These are phyloP conservation scores for Sitophilus oryzae DNA, from an alignment of 1,140 invertebrate genomes.

Conservation along the genomic window DNA sequence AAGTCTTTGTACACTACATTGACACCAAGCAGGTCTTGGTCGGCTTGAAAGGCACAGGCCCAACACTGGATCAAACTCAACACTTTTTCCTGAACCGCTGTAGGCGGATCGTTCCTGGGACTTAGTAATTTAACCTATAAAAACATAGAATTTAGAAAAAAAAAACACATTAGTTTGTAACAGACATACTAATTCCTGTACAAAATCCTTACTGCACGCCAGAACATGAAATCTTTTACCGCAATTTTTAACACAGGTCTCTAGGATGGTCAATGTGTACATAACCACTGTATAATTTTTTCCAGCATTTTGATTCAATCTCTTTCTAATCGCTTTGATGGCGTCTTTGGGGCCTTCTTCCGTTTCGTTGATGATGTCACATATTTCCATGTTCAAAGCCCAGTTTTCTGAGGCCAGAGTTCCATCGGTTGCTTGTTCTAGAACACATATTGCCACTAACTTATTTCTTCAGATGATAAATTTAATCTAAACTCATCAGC, in stretches of 20 bases:
- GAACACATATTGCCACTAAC: conserved; percentile 23
- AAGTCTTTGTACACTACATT: conserved; percentile 91
- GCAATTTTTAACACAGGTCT: conserved; percentile 99
- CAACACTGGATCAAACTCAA: conserved; percentile 93
- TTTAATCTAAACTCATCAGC: conserved; percentile 3
- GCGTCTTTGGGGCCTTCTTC: conserved; percentile 96
- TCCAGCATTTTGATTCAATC: conserved; percentile 84
- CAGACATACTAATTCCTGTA: conserved; percentile 77
- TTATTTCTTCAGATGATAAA: not conserved
- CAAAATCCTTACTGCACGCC: conserved; percentile 93
- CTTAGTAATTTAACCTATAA: conserved; percentile 67
- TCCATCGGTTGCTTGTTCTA: conserved; percentile 94
- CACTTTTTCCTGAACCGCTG: conserved; percentile 93
- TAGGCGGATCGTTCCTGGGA: conserved; percentile 96
- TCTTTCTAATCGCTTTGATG: conserved; percentile 91
- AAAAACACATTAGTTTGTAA: conserved; percentile 26
- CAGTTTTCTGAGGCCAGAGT: conserved; percentile 90
- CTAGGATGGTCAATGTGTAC: conserved; percentile 93
- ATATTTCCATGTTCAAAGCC: conserved; percentile 98
- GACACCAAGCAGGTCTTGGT: conserved; percentile 81
- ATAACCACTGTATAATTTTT: conserved; percentile 96
- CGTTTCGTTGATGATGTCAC: conserved; percentile 94
- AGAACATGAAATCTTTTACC: conserved; percentile 86
- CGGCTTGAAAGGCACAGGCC: conserved; percentile 92
- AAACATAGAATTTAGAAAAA: not conserved